Conservation (phyloP, 1,140 invertebrate genomes). For the Pseudoatta argentina region DNA sequence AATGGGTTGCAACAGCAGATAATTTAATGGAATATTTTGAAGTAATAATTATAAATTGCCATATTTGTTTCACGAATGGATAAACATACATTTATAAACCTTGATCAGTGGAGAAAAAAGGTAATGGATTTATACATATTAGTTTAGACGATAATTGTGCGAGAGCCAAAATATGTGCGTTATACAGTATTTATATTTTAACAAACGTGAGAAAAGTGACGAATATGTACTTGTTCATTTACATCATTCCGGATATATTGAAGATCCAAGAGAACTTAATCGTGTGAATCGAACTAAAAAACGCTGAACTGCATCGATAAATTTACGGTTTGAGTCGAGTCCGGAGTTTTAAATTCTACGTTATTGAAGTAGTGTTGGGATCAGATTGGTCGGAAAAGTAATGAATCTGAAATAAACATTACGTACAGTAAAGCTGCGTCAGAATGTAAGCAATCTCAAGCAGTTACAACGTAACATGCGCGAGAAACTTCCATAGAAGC, state of each 20-base stretch:
- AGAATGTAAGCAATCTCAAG: constrained; percentile 60
- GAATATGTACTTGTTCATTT: constrained; percentile 4
- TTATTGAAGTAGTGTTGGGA: constrained; percentile 36
- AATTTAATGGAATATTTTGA: background rate
- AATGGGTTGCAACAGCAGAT: background rate
- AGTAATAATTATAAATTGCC: constrained; percentile 6
- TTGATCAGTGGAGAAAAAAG: background rate
- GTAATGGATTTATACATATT: constrained; percentile 15
- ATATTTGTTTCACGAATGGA: background rate
- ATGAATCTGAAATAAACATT: constrained; percentile 51
- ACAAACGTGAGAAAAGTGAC: constrained; percentile 8
- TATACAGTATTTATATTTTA: background rate
- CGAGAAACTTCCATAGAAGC: constrained; percentile 28
- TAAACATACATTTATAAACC: constrained; percentile 3
- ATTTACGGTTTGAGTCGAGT: constrained; percentile 53
- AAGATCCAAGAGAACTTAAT: constrained; percentile 45
- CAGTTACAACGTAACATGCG: constrained; percentile 45
- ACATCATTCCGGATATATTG: constrained; percentile 21
- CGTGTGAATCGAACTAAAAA: constrained; percentile 51
- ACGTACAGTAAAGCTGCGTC: constrained; percentile 44
- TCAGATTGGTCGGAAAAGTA: constrained; percentile 41
- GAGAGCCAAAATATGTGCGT: background rate
- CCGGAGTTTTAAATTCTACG: constrained; percentile 52
- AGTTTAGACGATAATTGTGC: background rate
- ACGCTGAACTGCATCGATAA: constrained; percentile 56